phyloP scores from a whole-genome alignment of 2,113 vertebrate species.

The Todiramphus saurophagus region DNA sequence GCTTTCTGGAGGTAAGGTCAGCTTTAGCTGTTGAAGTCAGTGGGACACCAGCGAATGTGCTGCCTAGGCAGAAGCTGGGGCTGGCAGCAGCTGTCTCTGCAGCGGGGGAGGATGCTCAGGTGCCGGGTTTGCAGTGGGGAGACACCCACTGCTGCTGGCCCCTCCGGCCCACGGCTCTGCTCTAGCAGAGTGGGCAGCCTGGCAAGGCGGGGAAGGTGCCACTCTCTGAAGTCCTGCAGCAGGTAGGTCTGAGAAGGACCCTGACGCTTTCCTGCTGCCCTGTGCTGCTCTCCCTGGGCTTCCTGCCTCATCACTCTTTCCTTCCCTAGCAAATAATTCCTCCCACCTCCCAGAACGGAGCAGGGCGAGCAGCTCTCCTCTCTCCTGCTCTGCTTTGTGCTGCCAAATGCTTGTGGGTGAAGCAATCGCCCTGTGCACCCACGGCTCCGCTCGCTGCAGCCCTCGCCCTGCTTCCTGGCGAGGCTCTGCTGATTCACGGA shows the following conservation, averaged over 20 bases:
- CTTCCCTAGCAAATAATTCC: neutral
- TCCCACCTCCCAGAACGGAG: neutral
- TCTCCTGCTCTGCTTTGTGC: neutral
- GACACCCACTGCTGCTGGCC: neutral
- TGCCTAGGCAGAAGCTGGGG: neutral
- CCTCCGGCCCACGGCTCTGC: accelerated
- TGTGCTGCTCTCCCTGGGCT: neutral
- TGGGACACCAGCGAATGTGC: accelerated
- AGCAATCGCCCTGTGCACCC: neutral
- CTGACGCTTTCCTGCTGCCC: neutral
- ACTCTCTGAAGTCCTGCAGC: accelerated
- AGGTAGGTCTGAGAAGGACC: neutral
- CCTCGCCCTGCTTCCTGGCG: neutral
- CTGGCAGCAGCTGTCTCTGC: neutral
- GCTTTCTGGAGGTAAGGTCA: neutral
- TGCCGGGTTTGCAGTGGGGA: neutral
- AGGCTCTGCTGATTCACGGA: too few species aligned
- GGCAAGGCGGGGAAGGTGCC: neutral
- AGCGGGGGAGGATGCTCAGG: accelerated
- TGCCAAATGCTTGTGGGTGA: neutral
- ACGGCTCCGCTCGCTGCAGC: neutral
- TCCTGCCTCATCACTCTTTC: neutral
- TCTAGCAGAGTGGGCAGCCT: neutral
- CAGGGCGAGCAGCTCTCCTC: neutral
- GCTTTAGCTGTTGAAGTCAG: neutral